Evolutionary conservation across 2,113 vertebrate species (phyloP).

Genomic region (Elgaria multicarinata): DNA sequence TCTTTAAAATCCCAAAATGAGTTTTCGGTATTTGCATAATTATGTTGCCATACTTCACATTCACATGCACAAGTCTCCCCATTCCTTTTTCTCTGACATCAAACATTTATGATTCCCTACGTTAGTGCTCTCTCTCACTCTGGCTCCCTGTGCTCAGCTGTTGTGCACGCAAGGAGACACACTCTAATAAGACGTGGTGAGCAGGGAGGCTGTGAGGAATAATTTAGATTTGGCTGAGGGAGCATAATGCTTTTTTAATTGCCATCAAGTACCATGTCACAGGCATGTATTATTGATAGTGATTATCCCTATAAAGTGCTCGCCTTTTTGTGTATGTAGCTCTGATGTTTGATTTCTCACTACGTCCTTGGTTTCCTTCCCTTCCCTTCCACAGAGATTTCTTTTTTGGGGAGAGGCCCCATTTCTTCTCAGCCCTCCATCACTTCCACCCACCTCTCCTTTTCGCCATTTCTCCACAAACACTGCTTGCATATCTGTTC

Average conservation of each 20-base stretch:
- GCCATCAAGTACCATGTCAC: conserved; percentile 72
- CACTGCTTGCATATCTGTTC: neutral
- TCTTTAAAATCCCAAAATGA: conserved; percentile 17
- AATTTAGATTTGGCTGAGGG: conserved; percentile 67
- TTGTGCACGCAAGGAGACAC: conserved; percentile 44
- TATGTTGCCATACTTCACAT: conserved; percentile 34
- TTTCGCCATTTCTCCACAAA: neutral
- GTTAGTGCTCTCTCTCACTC: conserved; percentile 42
- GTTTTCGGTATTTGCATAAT: conserved; percentile 21
- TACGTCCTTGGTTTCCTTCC: neutral
- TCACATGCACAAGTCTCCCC: conserved; percentile 18
- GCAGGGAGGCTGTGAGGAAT: conserved; percentile 69
- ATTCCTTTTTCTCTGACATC: conserved; percentile 52
- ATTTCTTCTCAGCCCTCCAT: fast-evolving
- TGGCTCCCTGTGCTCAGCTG: conserved; percentile 30
- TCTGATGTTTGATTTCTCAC: neutral
- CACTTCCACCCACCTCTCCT: neutral
- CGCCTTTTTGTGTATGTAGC: neutral
- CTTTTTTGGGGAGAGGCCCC: neutral
- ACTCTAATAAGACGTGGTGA: conserved; percentile 58
- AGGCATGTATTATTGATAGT: conserved; percentile 76
- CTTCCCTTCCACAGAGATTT: neutral
- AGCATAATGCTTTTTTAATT: conserved; percentile 77
- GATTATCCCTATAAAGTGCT: conserved; percentile 65
- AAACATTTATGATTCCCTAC: conserved; percentile 68